These are phyloP conservation scores for Caenorhabditis sp. DNA, from an alignment of 2,888 invertebrate species.

Conservation along the genomic window DNA sequence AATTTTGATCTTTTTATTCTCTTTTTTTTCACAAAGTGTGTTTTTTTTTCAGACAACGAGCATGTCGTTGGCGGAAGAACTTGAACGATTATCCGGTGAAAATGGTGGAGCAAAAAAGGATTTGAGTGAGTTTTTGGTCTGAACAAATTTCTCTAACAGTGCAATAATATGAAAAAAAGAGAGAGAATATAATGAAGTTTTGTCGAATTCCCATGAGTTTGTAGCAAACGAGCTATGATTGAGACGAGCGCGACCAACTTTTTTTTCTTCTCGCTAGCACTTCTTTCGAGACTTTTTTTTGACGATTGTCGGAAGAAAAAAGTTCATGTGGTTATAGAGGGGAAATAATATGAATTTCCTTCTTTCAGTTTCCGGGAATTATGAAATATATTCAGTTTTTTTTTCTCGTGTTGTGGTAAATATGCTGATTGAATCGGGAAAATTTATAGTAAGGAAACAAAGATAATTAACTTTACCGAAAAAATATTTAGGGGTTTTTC, in stretches of 20 bases:
- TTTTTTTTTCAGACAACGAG: conserved; percentile 28
- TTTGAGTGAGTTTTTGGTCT: conserved; percentile 44
- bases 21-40: conserved; percentile 2
- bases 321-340: background rate
- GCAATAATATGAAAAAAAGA: background rate
- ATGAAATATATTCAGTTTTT: too few species aligned
- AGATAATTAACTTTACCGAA: background rate
- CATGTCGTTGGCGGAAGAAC: conserved; percentile 56
- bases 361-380: background rate
- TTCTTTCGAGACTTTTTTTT: background rate
- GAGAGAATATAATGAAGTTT: background rate
- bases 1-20: background rate
- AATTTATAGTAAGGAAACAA: background rate
- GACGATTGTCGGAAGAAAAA: background rate
- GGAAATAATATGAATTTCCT: background rate
- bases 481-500: background rate
- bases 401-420: background rate
- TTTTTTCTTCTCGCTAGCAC: background rate
- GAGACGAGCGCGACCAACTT: background rate
- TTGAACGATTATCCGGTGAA: conserved; percentile 52
- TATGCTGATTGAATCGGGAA: background rate
- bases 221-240: background rate
- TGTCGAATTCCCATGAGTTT: conserved; percentile 2
- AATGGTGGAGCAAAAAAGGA: conserved; percentile 47
- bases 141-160: background rate